Base-by-base conservation (phyloP, 1,140 invertebrate species). In the Platyscapa corneri region DNA sequence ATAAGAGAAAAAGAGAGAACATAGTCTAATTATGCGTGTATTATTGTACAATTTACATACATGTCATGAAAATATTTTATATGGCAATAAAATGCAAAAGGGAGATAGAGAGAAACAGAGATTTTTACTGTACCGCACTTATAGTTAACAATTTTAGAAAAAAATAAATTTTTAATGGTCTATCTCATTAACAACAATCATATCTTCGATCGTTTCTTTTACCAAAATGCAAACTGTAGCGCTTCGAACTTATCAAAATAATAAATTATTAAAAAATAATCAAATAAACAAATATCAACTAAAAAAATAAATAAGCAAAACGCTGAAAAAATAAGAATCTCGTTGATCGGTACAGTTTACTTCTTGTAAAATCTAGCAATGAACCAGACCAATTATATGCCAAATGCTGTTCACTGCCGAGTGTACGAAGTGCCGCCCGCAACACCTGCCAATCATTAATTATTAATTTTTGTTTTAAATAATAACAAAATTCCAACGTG, bases 361-460 rank as follows among this genome's bases (percentile, higher is more conserved):
- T 90, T 88, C 89, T 87, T 89, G 86, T 82, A 87, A 88, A 88
- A 89, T 89, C 89, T 88, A 91, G 88, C 89, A 91, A 90, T 91
- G 88, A 92, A 92, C 88, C 89, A 90, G 90, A 89, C 88, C 89
- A 90, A 92, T 76, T 82, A 88, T 90, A 90, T 90, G 90, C 89
- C 86, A 91, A 92, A 90, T 90, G 89, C 89, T 92, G 88, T 91
- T 90, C 84, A 91, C 90, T 91, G 90, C 90, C 88, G 86, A 89
- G 86, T 75, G 37, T 56, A 30, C 90, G 90, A 92, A 90, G 90
- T 89, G 90, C 89, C 89, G 89, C 89, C 89, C 91, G 90, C 92
- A 93, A 91, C 91, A 92, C 91, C 92, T 92, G 92, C 91, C 89
- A 89, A 92, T 92, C 88, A 92, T 90, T 90, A 87, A 90, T 89